Conservation (phyloP, 2,888 invertebrate genomes). For the Acrocyrtus sp. region DNA sequence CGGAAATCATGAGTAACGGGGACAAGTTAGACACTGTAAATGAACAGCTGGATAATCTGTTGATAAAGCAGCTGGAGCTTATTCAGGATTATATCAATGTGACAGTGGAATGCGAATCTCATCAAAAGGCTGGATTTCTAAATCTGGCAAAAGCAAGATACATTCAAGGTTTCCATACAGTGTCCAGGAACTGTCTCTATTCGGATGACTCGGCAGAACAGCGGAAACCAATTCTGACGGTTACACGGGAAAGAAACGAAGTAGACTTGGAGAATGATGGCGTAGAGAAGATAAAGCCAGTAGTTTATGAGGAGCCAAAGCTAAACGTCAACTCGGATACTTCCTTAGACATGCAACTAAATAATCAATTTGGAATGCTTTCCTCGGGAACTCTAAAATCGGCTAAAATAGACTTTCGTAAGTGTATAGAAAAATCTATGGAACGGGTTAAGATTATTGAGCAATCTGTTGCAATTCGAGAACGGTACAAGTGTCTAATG, state of each 20-base stretch:
- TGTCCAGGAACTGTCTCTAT: conserved; percentile 78
- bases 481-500: conserved; percentile 20
- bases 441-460: conserved; percentile 65
- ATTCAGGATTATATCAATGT: conserved; percentile 78
- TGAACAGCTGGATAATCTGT: conserved; percentile 75
- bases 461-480: conserved; percentile 19
- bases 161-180: conserved; percentile 79
- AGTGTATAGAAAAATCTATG: conserved; percentile 74
- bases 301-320: not conserved
- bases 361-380: conserved; percentile 88
- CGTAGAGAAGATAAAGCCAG: not conserved
- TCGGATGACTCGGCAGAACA: conserved; percentile 71
- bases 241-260: conserved; percentile 61
- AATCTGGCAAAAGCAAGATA: conserved; percentile 82
- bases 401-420: conserved; percentile 80
- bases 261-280: not conserved
- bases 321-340: conserved; percentile 8
- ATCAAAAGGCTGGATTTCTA: conserved; percentile 76
- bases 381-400: conserved; percentile 82
- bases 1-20: not conserved
- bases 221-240: conserved; percentile 63
- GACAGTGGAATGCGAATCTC: conserved; percentile 77
- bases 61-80: conserved; percentile 76
- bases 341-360: conserved; percentile 71
- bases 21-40: conserved; percentile 66